Evolutionary conservation across 2,888 invertebrate genomes (phyloP), one percentile per base, ranked within the genome.

Genomic region (Machimus atricapillus): DNA sequence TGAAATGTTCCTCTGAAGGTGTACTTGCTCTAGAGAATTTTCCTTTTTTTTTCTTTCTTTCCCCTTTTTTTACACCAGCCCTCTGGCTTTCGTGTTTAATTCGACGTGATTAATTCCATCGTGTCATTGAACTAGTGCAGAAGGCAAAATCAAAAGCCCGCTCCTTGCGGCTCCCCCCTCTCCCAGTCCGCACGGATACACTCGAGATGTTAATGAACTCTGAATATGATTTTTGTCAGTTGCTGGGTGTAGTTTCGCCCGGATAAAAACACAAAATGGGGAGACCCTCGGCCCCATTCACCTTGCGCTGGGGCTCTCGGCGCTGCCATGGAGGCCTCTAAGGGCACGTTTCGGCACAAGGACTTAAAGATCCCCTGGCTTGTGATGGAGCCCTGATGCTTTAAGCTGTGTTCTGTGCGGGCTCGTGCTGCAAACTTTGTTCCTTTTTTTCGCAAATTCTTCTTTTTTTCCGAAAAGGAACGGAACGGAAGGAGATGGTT

Each of bases 31-130:
- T 9, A 16, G 40, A 77, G 77, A 40, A 79, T 46, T 40, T 27
- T 27, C 27, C 27, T 19, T 46, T 78, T 78, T 78, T 43, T 37
- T 37, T 37, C 8, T 37, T 8, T 9, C 8, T 37, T 37, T 16
- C 14, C 27, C 46, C 27, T 27, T 8, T 79, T 79, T 79, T 79
- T 40, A 16, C 52, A 27, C 82, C 66, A 66, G 66, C 66, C 66
- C 66, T 66, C 66, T 66, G 19, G 56, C 56, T 88, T 85, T 83
- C 79, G 83, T 88, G 85, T 87, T 88, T 88, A 88, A 88, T 86
- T 86, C 86, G 86, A 73, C 78, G 87, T 86, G 86, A 86, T 88
- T 88, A 86, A 88, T 88, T 77, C 86, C 86, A 87, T 78, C 87
- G 87, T 87, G 86, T 86, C 87, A 86, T 87, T 87, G 87, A 87